Evolutionary conservation across 2,888 invertebrate genomes (phyloP).

Genomic region (Eucera pruinosa): DNA sequence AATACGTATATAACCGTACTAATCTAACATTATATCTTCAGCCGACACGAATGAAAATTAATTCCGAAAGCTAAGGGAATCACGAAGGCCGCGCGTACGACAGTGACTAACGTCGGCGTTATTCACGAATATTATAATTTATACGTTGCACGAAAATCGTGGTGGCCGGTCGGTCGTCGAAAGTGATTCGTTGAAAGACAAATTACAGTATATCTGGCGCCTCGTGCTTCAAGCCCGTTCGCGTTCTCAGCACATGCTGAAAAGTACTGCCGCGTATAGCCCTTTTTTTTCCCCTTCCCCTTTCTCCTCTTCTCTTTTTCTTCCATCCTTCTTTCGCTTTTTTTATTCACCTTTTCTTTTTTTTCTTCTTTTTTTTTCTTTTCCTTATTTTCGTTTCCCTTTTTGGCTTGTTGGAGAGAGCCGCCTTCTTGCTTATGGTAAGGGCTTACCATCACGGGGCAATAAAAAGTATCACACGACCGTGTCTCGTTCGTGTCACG

Average conservation of each 20-base stretch:
- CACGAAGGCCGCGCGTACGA: not conserved
- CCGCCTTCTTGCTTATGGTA: constrained; percentile 21
- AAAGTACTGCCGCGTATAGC: constrained; percentile 34
- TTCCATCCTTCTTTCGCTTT: not conserved
- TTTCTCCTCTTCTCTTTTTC: not conserved
- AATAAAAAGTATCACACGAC: constrained; percentile 63
- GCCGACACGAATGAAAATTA: not conserved
- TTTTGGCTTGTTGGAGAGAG: not conserved
- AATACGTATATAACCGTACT: no score
- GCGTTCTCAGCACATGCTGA: constrained; percentile 49
- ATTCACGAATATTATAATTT: constrained; percentile 39
- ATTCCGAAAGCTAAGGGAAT: no score
- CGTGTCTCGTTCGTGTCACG: constrained; percentile 45
- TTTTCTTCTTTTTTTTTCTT: not conserved
- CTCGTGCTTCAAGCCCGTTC: constrained; percentile 42
- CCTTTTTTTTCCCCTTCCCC: constrained; percentile 9
- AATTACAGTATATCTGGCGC: constrained; percentile 66
- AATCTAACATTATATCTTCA: not conserved
- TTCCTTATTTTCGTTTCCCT: constrained; percentile 15
- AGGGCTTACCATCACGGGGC: constrained; percentile 32
- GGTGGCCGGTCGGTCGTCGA: constrained; percentile 28
- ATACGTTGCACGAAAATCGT: constrained; percentile 39
- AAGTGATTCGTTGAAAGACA: constrained; percentile 65
- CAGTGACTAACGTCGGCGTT: constrained; percentile 5
- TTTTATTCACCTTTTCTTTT: not conserved